Evolutionary conservation across 2,797 vertebrate genomes (phyloP).

Genomic region (Mus caroli): DNA sequence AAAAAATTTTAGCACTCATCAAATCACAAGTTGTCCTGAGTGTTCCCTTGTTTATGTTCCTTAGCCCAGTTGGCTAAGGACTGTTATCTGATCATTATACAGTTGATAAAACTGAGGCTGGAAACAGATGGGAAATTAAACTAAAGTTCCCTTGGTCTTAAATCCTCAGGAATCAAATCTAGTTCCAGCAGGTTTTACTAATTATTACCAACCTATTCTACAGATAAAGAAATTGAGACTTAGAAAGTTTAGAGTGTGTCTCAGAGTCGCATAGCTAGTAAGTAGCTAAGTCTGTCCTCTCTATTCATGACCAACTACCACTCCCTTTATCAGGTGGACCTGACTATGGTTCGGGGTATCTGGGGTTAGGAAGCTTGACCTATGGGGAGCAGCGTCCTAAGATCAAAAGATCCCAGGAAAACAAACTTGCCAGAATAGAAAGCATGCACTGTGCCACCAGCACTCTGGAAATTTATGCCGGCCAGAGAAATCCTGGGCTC

Average conservation of each 20-base stretch:
- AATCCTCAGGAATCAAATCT: not conserved
- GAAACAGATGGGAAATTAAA: not conserved
- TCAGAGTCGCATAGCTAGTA: not conserved
- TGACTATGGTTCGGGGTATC: not conserved
- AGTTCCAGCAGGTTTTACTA: not conserved
- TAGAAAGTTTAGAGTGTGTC: not conserved
- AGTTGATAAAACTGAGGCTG: not conserved
- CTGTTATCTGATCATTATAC: not conserved
- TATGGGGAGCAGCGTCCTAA: not conserved
- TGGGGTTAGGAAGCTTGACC: not conserved
- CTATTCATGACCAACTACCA: not conserved
- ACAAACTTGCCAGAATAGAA: not conserved
- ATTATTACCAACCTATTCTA: not conserved
- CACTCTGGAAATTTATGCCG: not conserved
- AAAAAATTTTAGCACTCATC: not conserved
- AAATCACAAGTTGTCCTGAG: too few species aligned
- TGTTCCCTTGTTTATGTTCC: not conserved
- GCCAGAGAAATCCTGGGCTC: conserved; percentile 16
- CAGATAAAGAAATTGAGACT: conserved; percentile 14
- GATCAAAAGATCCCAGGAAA: not conserved
- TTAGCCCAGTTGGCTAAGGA: too few species aligned
- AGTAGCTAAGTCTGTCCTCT: not conserved
- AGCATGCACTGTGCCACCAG: not conserved
- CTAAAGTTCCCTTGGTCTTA: not conserved
- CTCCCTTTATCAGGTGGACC: not conserved